A percentile compares a stretch with the other conserved stretches of the same genome.
Evolutionary conservation across 1,140 invertebrate genomes (phyloP).

Genomic region (Drosophila nebulosa): DNA sequence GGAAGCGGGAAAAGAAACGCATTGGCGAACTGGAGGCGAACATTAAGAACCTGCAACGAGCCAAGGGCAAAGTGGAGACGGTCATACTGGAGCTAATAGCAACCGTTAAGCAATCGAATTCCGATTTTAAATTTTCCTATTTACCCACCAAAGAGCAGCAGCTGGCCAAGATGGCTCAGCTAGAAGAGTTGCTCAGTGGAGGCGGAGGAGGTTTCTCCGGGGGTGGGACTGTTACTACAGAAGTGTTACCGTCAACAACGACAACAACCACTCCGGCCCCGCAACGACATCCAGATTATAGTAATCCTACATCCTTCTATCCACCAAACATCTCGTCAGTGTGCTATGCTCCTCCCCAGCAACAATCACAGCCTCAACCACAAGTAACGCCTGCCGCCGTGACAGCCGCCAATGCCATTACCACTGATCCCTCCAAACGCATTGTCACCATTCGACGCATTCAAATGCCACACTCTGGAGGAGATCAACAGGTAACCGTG

Average conservation of each 20-base stretch:
- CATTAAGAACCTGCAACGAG: slow-evolving; percentile 75
- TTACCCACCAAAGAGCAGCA: slow-evolving; percentile 80
- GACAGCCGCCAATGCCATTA: slow-evolving; percentile 61
- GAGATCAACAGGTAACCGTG: slow-evolving; percentile 88
- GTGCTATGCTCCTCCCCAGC: slow-evolving; percentile 69
- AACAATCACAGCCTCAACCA: slow-evolving; percentile 45
- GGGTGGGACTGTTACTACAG: neutral
- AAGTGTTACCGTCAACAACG: neutral
- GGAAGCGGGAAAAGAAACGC: slow-evolving; percentile 78
- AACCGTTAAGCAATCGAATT: slow-evolving; percentile 72
- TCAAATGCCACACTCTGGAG: slow-evolving; percentile 81
- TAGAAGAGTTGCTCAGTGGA: slow-evolving; percentile 56
- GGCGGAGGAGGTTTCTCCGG: too few species aligned
- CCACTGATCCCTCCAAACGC: slow-evolving; percentile 82
- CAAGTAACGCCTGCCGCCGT: slow-evolving; percentile 12
- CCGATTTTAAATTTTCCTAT: slow-evolving; percentile 77
- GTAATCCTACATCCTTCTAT: slow-evolving; percentile 43
- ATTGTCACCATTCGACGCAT: slow-evolving; percentile 89
- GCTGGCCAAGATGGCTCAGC: slow-evolving; percentile 60
- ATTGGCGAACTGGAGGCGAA: slow-evolving; percentile 74
- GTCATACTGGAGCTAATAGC: slow-evolving; percentile 75
- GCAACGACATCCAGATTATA: slow-evolving; percentile 36
- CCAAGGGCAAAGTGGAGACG: slow-evolving; percentile 75
- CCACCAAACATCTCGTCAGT: slow-evolving; percentile 37
- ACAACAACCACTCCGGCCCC: neutral